Evolutionary conservation across 53 echinoderm and acorn worm genomes (phyloP), one percentile per base, ranked within the genome.

Genomic region (Henricia sp.): DNA sequence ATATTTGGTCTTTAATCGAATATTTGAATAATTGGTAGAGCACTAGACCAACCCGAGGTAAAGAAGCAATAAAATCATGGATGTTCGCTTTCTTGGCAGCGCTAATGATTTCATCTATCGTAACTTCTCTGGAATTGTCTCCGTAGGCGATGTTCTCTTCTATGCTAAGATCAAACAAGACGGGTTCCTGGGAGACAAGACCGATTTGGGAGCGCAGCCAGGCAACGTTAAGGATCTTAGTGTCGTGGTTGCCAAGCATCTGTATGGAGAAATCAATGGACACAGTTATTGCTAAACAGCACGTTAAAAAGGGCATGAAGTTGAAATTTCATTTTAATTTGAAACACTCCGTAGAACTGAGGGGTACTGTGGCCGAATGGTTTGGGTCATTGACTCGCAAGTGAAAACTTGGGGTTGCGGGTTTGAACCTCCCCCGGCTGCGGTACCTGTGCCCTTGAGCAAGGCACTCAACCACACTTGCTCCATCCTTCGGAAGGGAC

Each of bases 181-280:
- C 35, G 2, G 90, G 90, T 64, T 90, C 90, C 60, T 90, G 90
- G 17, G 86, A 86, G 26, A 90, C 90, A 28, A 90, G 36, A 64
- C 90, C 86, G 23, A 86, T 90, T 41, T 90, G 85, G 40, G 85
- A 80, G 11, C 90, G 85, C 4, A 90, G 34, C 80, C 85, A 86
- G 69, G 60, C 30, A 2, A 82, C 2, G 82, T 90, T 90, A 52
- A 90, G 77, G 30, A 55, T 50, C 50, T 80, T 71, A 0, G 66
- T 30, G 28, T 74, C 80, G 50, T 78, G 44, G 59, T 64, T 50
- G 62, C 86, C 90, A 5, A 90, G 41, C 11, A 30, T 39, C 86
- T 90, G 62, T 24, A n/a, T n/a, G n/a, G 64, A 35, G 21, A 14
- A 12, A 33, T 12, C 4, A 26, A 20, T n/a, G 60, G 30, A 44